Conservation (phyloP, 2,113 vertebrate genomes). For the Platycercus adscitus region DNA sequence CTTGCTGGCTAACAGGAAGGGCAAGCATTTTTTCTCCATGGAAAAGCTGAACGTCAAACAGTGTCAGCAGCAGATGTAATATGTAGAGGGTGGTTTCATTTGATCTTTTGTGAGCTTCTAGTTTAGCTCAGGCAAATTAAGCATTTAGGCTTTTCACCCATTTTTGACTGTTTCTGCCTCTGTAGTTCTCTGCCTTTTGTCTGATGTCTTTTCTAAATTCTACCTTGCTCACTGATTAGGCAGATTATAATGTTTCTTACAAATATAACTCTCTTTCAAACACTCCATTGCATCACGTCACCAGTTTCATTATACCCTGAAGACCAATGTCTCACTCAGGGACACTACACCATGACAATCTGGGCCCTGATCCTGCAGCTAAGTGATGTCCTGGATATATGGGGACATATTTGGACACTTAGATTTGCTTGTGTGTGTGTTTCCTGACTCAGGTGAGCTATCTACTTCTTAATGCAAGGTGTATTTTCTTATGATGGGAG, state of each 20-base stretch:
- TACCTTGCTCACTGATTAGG: neutral
- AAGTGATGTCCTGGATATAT: accelerated
- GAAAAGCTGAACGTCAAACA: conserved; percentile 7
- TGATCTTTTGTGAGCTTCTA: neutral
- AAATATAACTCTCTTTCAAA: neutral
- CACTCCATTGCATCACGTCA: accelerated
- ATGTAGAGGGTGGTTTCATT: neutral
- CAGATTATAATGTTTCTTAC: too few species aligned
- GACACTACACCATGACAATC: accelerated
- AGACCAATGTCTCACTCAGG: neutral
- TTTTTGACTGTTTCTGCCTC: neutral
- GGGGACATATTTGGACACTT: neutral
- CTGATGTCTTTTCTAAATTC: neutral
- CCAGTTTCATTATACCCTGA: too few species aligned
- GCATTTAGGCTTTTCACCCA: neutral
- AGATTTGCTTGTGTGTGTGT: neutral
- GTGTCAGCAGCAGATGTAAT: neutral
- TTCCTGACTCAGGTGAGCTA: neutral
- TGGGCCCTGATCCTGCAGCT: neutral
- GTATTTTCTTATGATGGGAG: neutral
- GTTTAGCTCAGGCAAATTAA: conserved; percentile 19
- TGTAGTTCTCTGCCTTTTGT: neutral
- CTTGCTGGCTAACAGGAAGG: neutral
- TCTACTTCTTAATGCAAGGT: neutral
- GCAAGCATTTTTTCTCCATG: accelerated